Conservation (phyloP, 2,113 vertebrate species). For the Salminus brasiliensis region DNA sequence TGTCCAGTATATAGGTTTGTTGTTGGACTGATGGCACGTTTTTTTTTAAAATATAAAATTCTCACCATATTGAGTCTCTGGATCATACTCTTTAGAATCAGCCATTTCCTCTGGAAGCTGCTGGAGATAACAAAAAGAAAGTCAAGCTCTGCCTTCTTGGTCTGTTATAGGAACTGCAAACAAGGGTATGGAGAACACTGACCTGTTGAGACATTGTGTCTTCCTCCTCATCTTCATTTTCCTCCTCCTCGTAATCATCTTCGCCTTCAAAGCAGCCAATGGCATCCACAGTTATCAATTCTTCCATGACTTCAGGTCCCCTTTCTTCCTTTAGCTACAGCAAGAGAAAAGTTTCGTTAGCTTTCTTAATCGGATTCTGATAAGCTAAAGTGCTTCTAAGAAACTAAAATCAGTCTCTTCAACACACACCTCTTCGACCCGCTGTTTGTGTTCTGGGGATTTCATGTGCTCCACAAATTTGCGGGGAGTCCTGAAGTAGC, state of each 20-base stretch:
- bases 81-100: slow-evolving; percentile 53
- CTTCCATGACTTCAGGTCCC: slow-evolving; percentile 83
- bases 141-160: background rate
- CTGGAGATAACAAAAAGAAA: background rate
- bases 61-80: slow-evolving; percentile 83
- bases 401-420: background rate
- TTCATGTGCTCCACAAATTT: slow-evolving; percentile 99
- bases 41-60: background rate
- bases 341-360: background rate
- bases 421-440: slow-evolving; percentile 73
- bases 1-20: background rate
- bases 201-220: slow-evolving; percentile 17
- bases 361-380: background rate
- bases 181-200: background rate
- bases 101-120: slow-evolving; percentile 35
- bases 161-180: background rate
- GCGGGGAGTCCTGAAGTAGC: slow-evolving; percentile 91
- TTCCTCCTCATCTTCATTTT: slow-evolving; percentile 65
- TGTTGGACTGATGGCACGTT: background rate
- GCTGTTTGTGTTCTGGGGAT: slow-evolving; percentile 89
- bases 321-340: slow-evolving; percentile 66
- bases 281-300: slow-evolving; percentile 94
- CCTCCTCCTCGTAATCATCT: slow-evolving; percentile 78
- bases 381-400: background rate
- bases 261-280: slow-evolving; percentile 92